These are phyloP conservation scores for Phortica okadai DNA, from an alignment of 2,888 invertebrate species.

Conservation along the genomic window DNA sequence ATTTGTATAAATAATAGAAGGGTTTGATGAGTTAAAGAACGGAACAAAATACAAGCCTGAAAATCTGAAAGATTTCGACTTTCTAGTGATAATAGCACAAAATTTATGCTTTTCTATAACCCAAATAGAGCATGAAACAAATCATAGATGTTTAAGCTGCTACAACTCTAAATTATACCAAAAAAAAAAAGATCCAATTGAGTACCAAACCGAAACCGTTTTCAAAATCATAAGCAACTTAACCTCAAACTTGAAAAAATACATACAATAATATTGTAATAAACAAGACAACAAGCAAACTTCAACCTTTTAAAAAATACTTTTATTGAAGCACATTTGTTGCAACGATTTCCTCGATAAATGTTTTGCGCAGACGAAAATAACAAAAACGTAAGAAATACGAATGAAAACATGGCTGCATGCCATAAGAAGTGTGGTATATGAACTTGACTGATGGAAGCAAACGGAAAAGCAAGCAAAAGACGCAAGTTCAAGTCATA, in stretches of 20 bases:
- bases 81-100: constrained; percentile 20
- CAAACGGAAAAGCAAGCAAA: constrained; percentile 48
- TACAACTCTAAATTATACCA: constrained; percentile 45
- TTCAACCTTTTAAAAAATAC: constrained; percentile 48
- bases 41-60: background rate
- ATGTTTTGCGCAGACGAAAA: background rate
- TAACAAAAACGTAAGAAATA: constrained; percentile 16
- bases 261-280: too few species aligned
- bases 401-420: constrained; percentile 54
- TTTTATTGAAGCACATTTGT: constrained; percentile 51
- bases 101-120: constrained; percentile 35
- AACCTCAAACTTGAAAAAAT: constrained; percentile 54
- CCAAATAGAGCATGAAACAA: constrained; percentile 37
- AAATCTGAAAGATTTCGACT: background rate
- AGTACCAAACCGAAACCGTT: constrained; percentile 46
- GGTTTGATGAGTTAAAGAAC: background rate
- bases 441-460: constrained; percentile 60
- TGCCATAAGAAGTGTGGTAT: constrained; percentile 62
- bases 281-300: constrained; percentile 40
- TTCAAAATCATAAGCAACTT: constrained; percentile 43
- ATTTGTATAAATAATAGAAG: too few species aligned
- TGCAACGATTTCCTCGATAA: constrained; percentile 33
- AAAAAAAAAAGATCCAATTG: constrained; percentile 53
- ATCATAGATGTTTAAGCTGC: constrained; percentile 29
- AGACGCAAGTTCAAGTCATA: constrained; percentile 35